Percentiles rank a stretch among this genome's conserved stretches.
Evolutionary conservation across 1,140 invertebrate genomes (phyloP).

Genomic region (Zaprionus kolodkinae): DNA sequence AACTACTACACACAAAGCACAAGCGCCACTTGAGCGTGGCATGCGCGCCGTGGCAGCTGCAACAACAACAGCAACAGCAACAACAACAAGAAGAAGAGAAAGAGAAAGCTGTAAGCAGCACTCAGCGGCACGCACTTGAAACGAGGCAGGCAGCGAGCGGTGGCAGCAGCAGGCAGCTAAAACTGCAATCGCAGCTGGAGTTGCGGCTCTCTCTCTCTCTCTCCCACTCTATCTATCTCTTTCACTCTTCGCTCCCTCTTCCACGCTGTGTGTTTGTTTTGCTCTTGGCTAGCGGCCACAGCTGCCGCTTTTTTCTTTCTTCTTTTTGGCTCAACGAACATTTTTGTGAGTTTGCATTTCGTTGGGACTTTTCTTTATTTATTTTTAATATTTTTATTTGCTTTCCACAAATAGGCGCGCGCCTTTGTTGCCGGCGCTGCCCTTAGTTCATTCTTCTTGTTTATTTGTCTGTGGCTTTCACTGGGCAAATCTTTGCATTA

Average conservation of each 20-base stretch:
- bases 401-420: constrained; percentile 55
- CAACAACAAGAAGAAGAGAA: too few species aligned
- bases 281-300: constrained; percentile 16
- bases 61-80: constrained; percentile 40
- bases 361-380: constrained; percentile 62
- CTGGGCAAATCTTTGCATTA: constrained; percentile 61
- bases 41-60: constrained; percentile 44
- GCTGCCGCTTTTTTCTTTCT: constrained; percentile 28
- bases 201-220: background rate
- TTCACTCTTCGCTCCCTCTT: background rate
- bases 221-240: constrained; percentile 23
- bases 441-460: constrained; percentile 40
- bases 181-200: constrained; percentile 73
- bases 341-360: constrained; percentile 50
- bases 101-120: constrained; percentile 70
- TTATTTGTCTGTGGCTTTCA: constrained; percentile 62
- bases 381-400: constrained; percentile 79
- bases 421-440: constrained; percentile 12
- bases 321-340: constrained; percentile 20
- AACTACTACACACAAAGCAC: constrained; percentile 52
- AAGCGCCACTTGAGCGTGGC: constrained; percentile 67
- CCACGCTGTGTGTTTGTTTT: background rate
- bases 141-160: constrained; percentile 8
- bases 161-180: constrained; percentile 57
- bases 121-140: constrained; percentile 78